Base-by-base conservation (phyloP, 1,140 invertebrate species). In the Drosophila persimilis region DNA sequence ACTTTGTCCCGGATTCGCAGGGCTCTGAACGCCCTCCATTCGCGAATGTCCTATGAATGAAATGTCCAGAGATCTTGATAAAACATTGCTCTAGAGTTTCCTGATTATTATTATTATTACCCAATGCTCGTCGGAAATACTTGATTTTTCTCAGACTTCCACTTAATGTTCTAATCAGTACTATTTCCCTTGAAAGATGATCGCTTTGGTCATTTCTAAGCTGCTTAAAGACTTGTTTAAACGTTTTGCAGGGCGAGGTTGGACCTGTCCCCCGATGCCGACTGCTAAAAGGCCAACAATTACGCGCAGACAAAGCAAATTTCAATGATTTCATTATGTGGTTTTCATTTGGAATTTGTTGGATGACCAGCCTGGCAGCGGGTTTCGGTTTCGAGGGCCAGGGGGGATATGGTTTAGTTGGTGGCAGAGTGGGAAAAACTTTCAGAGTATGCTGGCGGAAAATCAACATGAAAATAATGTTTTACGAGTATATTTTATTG, bases 391-490 rank as follows among this genome's bases (percentile, higher is more conserved):
- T 8, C 13, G 29, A 46, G 35, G 13, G 45, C 35, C n/a, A 2
- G 56, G 47, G 15, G 46, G 41, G 17, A 61, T 51, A 50, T 71
- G 52, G 50, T 55, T 52, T 65, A 63, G 41, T 43, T 7, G 29
- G 11, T 44, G 24, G 11, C 20, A 35, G 67, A 47, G 67, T 62
- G 1, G 60, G 45, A 45, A 56, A 83, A 81, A 81, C 69, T 78
- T 81, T 62, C 56, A 77, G 78, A 66, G 60, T 39, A 60, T 66
- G 80, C 76, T 64, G 81, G 76, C 59, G 64, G 61, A 84, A 85
- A 84, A 85, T 85, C 78, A 80, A 85, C 76, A 80, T 67, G 65
- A 56, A 58, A 69, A 76, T 81, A 84, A 85, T 80, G 62, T 77
- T 85, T 80, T 77, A 20, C 20, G 1, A 20, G 20, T 20, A 76